Base-by-base conservation (phyloP, 2,797 vertebrate species). In the Calcarius lapponicus region DNA sequence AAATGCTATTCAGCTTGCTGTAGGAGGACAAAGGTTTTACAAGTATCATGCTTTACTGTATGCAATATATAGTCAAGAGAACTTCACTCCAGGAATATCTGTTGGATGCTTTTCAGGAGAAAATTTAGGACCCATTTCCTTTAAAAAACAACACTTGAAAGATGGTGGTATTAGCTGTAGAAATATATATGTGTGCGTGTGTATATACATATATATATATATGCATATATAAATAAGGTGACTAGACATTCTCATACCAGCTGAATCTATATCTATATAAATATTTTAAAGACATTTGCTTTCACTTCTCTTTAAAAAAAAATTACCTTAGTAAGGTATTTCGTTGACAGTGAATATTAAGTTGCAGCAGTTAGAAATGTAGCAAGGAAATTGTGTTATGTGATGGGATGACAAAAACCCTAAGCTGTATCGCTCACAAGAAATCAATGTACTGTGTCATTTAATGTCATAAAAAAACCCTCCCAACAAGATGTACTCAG, bases 401-500 rank as follows among this genome's bases (percentile, higher is more conserved):
- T 56, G 83, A 80, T 86, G 61, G 74, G 74, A 93, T 74, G 62
- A 86, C 81, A 91, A 95, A 95, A 96, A 60, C 15, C 54, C n/a
- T 45, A 75, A 81, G 78, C 67, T 87, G 38, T 92, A 60, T 47
- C 69, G 93, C 90, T 88, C 80, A 64, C 0, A 22, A 83, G 79
- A 93, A 95, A 97, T 97, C 95, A 94, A 97, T 97, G 86, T 36
- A 26, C 67, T 64, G 72, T 91, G 94, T 91, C 83, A 12, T 92
- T 91, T 95, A 95, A 92, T 85, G 67, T 95, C 93, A 96, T 94
- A 92, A 92, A 91, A 91, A 91, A 87, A 50, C 4, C 61, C 56
- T 84, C 67, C 87, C 90, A 91, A 92, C 82, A 81, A 96, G 92
- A 81, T 54, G 67, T 74, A 92, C 92, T 83, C 83, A 80, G 75